These are phyloP conservation scores for Oophaga sylvatica DNA, from an alignment of 2,797 vertebrate genomes.

Conservation along the genomic window DNA sequence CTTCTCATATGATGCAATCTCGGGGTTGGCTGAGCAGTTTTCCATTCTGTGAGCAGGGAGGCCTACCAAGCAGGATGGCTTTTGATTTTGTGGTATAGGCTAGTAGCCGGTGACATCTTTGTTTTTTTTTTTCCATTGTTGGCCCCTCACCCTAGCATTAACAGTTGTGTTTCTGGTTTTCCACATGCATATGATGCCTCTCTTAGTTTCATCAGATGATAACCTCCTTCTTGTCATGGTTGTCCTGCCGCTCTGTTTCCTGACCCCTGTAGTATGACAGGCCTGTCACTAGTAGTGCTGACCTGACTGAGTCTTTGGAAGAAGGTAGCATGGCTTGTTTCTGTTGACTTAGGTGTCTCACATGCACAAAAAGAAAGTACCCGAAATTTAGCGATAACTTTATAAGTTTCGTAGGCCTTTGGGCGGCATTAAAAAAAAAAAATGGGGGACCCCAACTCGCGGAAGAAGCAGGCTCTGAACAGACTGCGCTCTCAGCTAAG, in stretches of 20 bases:
- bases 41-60: slow-evolving; percentile 24
- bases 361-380: slow-evolving; percentile 70
- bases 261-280: slow-evolving; percentile 71
- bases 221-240: slow-evolving; percentile 67
- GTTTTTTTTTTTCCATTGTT: slow-evolving; percentile 17
- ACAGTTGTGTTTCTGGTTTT: slow-evolving; percentile 56
- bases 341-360: slow-evolving; percentile 81
- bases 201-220: slow-evolving; percentile 37
- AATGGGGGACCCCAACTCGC: slow-evolving; percentile 99
- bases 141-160: slow-evolving; percentile 39
- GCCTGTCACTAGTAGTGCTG: slow-evolving; percentile 73
- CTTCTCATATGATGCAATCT: slow-evolving; percentile 29
- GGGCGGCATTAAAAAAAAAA: slow-evolving; percentile 80
- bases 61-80: slow-evolving; percentile 42
- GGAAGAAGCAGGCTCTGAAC: slow-evolving; percentile 99
- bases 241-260: slow-evolving; percentile 72
- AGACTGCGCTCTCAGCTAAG: slow-evolving; percentile 99
- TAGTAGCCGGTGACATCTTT: slow-evolving; percentile 31
- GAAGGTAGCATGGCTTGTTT: slow-evolving; percentile 85
- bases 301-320: slow-evolving; percentile 76
- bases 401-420: slow-evolving; percentile 80
- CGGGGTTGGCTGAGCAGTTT: not conserved
- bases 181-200: slow-evolving; percentile 61
- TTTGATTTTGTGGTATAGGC: slow-evolving; percentile 51
- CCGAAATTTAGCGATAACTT: slow-evolving; percentile 75